These are phyloP conservation scores for Cyrtodaria siliqua DNA, from an alignment of 2,888 invertebrate genomes.

Conservation along the genomic window DNA sequence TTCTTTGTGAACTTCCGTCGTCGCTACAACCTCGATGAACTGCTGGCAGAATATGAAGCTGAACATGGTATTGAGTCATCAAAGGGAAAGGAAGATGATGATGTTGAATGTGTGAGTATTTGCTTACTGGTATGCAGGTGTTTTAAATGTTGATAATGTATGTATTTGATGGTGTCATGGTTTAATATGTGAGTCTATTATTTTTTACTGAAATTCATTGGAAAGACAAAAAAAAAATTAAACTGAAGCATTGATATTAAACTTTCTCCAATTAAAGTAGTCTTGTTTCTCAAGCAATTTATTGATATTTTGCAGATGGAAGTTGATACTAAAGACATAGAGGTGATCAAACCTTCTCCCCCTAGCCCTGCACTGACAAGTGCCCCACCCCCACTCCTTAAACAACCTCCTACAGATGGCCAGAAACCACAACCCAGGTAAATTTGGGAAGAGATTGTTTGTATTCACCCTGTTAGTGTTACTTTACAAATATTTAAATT, in stretches of 20 bases:
- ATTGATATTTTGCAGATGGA: slow-evolving; percentile 71
- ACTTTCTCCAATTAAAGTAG: too few species aligned
- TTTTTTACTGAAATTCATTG: too few species aligned
- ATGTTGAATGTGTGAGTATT: slow-evolving; percentile 54
- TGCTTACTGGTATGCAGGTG: too few species aligned
- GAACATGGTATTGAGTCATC: slow-evolving; percentile 78
- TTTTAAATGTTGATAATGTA: too few species aligned
- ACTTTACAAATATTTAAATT: too few species aligned
- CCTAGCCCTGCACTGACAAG: slow-evolving; percentile 56
- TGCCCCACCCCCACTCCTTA: slow-evolving; percentile 77
- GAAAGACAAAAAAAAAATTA: too few species aligned
- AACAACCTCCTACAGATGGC: slow-evolving; percentile 69
- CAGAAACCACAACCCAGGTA: slow-evolving; percentile 53
- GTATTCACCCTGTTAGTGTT: too few species aligned
- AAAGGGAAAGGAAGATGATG: slow-evolving; percentile 50
- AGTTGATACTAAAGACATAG: slow-evolving; percentile 69
- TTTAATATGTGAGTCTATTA: too few species aligned
- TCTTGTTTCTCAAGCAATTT: too few species aligned
- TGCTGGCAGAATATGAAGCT: slow-evolving; percentile 90
- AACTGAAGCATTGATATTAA: too few species aligned
- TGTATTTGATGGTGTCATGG: too few species aligned
- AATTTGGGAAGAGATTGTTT: too few species aligned
- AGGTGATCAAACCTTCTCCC: slow-evolving; percentile 48
- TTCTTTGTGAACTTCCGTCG: slow-evolving; percentile 97
- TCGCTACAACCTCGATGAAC: slow-evolving; percentile 93